phyloP scores from a whole-genome alignment of 2,113 vertebrate genomes.

The Datnioides undecimradiatus region DNA sequence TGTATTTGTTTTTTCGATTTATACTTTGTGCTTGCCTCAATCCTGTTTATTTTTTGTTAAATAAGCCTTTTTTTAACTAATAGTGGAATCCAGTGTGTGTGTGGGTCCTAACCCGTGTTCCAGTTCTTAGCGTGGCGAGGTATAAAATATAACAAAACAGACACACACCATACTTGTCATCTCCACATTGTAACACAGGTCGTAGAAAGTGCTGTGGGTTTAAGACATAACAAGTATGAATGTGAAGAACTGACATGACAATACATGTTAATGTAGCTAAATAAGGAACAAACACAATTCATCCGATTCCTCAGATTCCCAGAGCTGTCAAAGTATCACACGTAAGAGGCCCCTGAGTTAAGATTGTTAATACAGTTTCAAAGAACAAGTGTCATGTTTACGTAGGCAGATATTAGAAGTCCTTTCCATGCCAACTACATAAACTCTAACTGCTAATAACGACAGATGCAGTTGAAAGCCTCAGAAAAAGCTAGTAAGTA shows the following conservation, averaged over 20 bases:
- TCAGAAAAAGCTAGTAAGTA: background rate
- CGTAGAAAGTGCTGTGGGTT: background rate
- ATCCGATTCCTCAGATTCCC: background rate
- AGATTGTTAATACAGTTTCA: background rate
- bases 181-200: background rate
- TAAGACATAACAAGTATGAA: background rate
- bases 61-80: no score
- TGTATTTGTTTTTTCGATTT: no score
- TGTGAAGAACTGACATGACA: background rate
- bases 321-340: constrained; percentile 6
- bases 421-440: background rate
- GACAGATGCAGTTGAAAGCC: constrained; percentile 15
- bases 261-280: background rate
- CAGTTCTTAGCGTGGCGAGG: no score
- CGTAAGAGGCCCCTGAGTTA: background rate
- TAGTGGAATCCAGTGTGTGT: no score
- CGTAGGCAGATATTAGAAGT: constrained; percentile 21
- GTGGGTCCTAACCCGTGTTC: no score
- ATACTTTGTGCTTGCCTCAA: no score
- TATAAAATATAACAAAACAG: no score
- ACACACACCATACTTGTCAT: no score
- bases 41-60: no score
- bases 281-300: background rate
- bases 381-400: constrained; percentile 1
- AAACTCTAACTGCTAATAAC: constrained; percentile 11